Percentiles rank a stretch among this genome's conserved stretches.
phyloP scores from a whole-genome alignment of 2,888 invertebrate species.

The Coecobrya sp. region DNA sequence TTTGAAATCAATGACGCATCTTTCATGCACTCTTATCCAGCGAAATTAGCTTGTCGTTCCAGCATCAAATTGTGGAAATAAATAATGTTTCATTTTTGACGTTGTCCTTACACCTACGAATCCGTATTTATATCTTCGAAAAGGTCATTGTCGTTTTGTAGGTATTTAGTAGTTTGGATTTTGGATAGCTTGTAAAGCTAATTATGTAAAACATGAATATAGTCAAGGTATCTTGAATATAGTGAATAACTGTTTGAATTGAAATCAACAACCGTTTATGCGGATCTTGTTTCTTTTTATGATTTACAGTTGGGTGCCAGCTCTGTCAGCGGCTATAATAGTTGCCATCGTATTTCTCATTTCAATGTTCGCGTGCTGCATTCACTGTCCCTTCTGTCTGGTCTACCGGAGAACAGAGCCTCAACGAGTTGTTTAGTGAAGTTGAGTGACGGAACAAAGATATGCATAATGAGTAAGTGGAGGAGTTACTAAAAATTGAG shows the following conservation, averaged over 20 bases:
- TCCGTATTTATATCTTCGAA: too few species aligned
- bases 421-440: slow-evolving; percentile 74
- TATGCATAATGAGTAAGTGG: background rate
- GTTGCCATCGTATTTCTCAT: slow-evolving; percentile 82
- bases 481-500: background rate
- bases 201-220: too few species aligned
- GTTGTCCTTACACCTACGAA: too few species aligned
- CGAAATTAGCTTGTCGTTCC: too few species aligned
- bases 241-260: background rate
- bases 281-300: background rate
- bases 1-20: too few species aligned
- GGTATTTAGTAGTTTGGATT: too few species aligned
- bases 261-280: too few species aligned
- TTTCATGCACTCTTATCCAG: too few species aligned
- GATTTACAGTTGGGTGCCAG: slow-evolving; percentile 83
- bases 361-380: slow-evolving; percentile 84
- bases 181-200: background rate
- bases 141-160: too few species aligned
- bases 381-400: slow-evolving; percentile 83
- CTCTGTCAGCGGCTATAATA: slow-evolving; percentile 81
- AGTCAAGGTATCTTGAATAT: too few species aligned
- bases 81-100: too few species aligned
- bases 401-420: slow-evolving; percentile 76
- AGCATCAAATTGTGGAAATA: too few species aligned
- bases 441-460: background rate